Percentiles rank a stretch among this genome's conserved stretches.
These are phyloP conservation scores for Megastigmus dorsalis DNA, from an alignment of 2,888 invertebrate species.

Conservation along the genomic window DNA sequence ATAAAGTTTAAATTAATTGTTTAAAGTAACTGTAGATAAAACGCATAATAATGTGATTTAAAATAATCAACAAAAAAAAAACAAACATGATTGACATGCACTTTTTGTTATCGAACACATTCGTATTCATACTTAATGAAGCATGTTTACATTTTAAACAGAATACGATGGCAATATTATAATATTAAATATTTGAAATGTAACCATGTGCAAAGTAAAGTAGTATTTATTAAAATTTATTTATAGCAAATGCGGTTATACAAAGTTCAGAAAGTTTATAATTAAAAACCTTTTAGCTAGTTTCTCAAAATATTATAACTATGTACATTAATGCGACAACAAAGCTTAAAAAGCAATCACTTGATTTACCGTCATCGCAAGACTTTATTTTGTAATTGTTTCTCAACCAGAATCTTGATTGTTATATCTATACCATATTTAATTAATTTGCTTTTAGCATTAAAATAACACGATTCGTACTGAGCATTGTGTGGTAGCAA, in stretches of 20 bases:
- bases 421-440: neutral
- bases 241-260: conserved; percentile 60
- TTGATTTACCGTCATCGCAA: conserved; percentile 6
- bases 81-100: too few species aligned
- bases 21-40: too few species aligned
- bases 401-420: neutral
- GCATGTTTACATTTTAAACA: conserved; percentile 19
- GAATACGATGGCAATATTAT: neutral
- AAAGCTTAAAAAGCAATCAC: conserved; percentile 54
- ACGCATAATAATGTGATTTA: neutral
- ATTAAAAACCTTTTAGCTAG: conserved; percentile 39
- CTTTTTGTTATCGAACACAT: too few species aligned
- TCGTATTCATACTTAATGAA: conserved; percentile 6
- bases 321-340: conserved; percentile 58
- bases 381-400: conserved; percentile 15
- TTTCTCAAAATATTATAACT: conserved; percentile 51
- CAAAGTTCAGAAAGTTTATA: conserved; percentile 55
- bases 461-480: conserved; percentile 3
- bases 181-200: conserved; percentile 20
- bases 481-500: conserved; percentile 20
- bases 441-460: conserved; percentile 12
- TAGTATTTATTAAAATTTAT: conserved; percentile 56
- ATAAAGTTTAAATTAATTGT: too few species aligned
- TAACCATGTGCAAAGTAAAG: conserved; percentile 27
- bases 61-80: neutral